Percentiles rank a stretch among this genome's conserved stretches.
These are phyloP conservation scores for Hippopotamyrus pictus DNA, from an alignment of 2,797 vertebrate species.

Conservation along the genomic window DNA sequence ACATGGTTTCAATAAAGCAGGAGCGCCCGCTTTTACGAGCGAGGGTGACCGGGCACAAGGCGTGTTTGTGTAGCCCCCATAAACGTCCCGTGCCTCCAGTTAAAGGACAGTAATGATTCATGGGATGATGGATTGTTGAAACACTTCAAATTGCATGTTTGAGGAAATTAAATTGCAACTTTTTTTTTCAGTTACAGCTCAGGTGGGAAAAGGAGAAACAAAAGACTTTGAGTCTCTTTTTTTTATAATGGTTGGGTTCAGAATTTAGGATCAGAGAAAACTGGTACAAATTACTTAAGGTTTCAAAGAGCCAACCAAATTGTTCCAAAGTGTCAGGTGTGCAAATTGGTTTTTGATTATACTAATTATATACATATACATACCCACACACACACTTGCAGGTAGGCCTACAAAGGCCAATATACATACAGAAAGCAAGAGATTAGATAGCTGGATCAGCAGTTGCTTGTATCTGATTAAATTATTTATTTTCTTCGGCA, in stretches of 20 bases:
- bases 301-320: background rate
- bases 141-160: conserved; percentile 15
- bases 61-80: background rate
- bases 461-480: background rate
- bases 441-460: background rate
- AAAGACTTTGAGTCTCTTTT: background rate
- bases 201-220: background rate
- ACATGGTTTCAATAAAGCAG: conserved; percentile 33
- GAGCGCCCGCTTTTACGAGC: background rate
- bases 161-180: conserved; percentile 4
- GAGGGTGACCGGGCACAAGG: background rate
- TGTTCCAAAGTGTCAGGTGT: conserved; percentile 2
- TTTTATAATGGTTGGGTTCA: background rate
- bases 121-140: conserved; percentile 32
- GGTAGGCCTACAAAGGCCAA: background rate
- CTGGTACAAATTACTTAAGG: background rate
- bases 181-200: background rate
- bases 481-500: background rate
- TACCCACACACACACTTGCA: background rate
- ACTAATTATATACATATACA: background rate
- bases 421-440: background rate
- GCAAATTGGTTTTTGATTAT: background rate
- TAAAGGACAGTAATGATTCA: conserved; percentile 33
- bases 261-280: background rate
- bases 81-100: conserved; percentile 19